A percentile compares a stretch with the other conserved stretches of the same genome.
Evolutionary conservation across 1,140 invertebrate genomes (phyloP).

Genomic region (Aethina tumida): DNA sequence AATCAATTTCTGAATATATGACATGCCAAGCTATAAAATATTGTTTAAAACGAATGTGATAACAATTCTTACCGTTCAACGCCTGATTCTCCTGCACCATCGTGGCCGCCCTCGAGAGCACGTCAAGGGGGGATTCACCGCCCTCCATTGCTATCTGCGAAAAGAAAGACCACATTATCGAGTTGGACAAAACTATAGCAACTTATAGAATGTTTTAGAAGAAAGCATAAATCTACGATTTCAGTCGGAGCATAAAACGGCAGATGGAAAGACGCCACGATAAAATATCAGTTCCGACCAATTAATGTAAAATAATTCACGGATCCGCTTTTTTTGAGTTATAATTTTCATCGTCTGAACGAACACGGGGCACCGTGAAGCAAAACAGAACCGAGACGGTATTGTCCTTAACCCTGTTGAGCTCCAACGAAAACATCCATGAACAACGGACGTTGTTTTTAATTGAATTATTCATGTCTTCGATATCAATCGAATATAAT

Average conservation of each 20-base stretch:
- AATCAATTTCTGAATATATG: no score
- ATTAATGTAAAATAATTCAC: background rate
- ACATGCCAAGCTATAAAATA: no score
- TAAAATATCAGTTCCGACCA: background rate
- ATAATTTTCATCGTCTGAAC: no score
- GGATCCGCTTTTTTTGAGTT: background rate
- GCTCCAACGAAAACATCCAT: no score
- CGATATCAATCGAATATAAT: no score
- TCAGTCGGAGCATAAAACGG: background rate
- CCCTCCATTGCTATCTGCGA: conserved; percentile 27
- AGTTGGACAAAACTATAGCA: background rate
- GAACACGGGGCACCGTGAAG: no score
- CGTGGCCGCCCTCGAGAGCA: conserved; percentile 80
- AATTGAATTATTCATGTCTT: no score
- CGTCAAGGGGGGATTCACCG: conserved; percentile 72
- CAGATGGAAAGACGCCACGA: background rate
- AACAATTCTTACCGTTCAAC: no score
- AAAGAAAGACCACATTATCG: conserved; percentile 22
- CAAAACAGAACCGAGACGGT: no score
- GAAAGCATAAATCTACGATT: background rate
- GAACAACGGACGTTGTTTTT: no score
- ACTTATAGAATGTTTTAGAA: background rate
- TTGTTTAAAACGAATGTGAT: no score
- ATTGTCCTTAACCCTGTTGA: no score
- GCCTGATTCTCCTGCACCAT: conserved; percentile 72